Percentiles rank a stretch among this genome's conserved stretches.
phyloP scores from a whole-genome alignment of 2,888 invertebrate species.

The Luperina nickerlii region DNA sequence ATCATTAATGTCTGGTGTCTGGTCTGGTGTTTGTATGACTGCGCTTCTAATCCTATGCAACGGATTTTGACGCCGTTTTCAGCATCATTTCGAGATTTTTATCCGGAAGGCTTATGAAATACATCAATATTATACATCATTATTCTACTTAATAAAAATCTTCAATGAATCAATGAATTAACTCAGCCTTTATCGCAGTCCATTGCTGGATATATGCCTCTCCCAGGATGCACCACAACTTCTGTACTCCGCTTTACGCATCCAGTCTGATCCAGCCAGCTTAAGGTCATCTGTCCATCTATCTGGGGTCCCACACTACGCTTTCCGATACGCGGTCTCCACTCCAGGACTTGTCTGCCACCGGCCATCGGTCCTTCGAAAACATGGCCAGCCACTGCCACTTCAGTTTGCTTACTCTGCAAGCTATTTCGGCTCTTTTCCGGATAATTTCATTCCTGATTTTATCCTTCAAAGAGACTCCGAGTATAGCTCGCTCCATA shows the following conservation, averaged over 20 bases:
- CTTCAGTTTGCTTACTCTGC: too few relatives aligned
- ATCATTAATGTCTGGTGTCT: too few relatives aligned
- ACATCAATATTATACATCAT: background rate
- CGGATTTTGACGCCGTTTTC: background rate
- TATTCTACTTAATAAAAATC: background rate
- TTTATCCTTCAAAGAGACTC: too few relatives aligned
- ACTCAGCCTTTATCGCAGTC: too few relatives aligned
- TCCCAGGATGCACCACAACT: background rate
- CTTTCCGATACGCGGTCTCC: too few relatives aligned
- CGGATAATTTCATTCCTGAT: too few relatives aligned
- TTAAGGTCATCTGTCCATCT: background rate
- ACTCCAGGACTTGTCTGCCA: too few relatives aligned
- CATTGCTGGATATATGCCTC: background rate
- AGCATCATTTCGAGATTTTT: background rate
- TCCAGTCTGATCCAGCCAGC: background rate
- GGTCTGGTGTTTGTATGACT: background rate
- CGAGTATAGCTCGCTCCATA: too few relatives aligned
- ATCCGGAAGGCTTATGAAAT: background rate
- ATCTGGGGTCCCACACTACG: background rate
- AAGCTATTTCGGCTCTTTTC: too few relatives aligned
- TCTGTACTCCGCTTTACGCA: too few relatives aligned
- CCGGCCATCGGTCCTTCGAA: too few relatives aligned
- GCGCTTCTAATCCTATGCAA: background rate
- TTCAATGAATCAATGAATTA: background rate
- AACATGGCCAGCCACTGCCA: too few relatives aligned